These are phyloP conservation scores for Drosophila mettleri DNA, from an alignment of 2,888 invertebrate species.

Conservation along the genomic window DNA sequence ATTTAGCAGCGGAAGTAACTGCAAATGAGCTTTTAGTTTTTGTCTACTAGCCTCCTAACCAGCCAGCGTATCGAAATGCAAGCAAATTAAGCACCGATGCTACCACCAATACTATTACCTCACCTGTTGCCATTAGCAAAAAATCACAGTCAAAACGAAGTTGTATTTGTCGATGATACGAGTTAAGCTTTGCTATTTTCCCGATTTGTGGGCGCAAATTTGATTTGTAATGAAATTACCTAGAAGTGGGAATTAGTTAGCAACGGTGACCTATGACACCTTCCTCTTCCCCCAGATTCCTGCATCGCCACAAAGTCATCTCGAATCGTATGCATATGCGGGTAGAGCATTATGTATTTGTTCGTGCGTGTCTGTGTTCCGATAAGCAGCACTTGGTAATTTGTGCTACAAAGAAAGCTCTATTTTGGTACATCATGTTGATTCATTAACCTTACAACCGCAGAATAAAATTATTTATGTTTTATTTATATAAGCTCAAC, in stretches of 20 bases:
- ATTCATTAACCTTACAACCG: conserved; percentile 26
- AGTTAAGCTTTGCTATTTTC: background rate
- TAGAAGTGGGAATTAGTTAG: conserved; percentile 42
- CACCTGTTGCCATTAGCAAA: conserved; percentile 5
- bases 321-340: conserved; percentile 7
- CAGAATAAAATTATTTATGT: conserved; percentile 18
- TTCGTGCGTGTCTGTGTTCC: background rate
- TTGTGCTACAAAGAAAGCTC: conserved; percentile 5
- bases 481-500: conserved; percentile 24
- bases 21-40: conserved; percentile 85
- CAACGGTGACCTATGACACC: background rate
- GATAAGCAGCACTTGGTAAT: conserved; percentile 8
- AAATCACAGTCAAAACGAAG: conserved; percentile 22
- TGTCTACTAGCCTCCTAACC: conserved; percentile 45
- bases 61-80: conserved; percentile 5
- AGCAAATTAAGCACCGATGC: conserved; percentile 28
- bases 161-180: conserved; percentile 32
- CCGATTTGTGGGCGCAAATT: conserved; percentile 49
- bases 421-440: conserved; percentile 28
- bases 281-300: background rate
- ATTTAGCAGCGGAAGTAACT: conserved; percentile 83
- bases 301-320: background rate
- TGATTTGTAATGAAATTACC: conserved; percentile 61
- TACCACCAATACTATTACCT: background rate
- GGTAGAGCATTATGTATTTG: background rate